Evolutionary conservation across 2,113 vertebrate species (phyloP).

Genomic region (Catharus minimus): DNA sequence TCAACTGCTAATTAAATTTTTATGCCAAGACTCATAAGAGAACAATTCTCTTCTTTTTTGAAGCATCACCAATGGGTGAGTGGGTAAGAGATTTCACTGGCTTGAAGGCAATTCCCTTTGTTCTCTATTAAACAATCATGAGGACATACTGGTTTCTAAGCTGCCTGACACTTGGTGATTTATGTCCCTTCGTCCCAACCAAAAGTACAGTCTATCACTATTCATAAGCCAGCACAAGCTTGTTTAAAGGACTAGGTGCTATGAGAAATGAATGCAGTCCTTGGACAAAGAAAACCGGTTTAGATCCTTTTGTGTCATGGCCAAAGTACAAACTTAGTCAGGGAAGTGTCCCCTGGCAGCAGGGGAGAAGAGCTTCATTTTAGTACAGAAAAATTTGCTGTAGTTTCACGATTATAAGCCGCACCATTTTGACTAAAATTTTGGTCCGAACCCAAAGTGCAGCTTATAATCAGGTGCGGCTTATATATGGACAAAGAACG

Average conservation of each 20-base stretch:
- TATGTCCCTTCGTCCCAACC: neutral
- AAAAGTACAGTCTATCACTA: neutral
- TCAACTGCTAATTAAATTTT: conserved; percentile 56
- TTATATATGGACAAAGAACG: no score
- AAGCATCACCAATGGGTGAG: neutral
- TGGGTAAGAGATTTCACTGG: neutral
- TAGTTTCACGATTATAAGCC: no score
- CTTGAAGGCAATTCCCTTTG: conserved; percentile 49
- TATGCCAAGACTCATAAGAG: conserved; percentile 19
- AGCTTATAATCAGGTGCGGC: no score
- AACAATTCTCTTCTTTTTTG: conserved; percentile 11
- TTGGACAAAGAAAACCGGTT: neutral
- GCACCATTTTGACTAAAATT: no score
- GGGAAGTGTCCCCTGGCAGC: rapidly evolving
- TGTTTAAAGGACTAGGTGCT: neutral
- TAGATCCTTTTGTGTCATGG: neutral
- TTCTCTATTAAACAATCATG: conserved; percentile 47
- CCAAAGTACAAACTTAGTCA: neutral
- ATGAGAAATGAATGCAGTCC: neutral
- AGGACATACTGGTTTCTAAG: neutral
- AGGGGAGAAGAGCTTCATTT: neutral
- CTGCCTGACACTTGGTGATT: conserved; percentile 32
- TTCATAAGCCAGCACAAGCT: neutral
- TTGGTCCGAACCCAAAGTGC: no score
- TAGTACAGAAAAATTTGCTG: neutral